phyloP scores from a whole-genome alignment of 2,113 vertebrate genomes.

The Atrichornis clamosus region DNA sequence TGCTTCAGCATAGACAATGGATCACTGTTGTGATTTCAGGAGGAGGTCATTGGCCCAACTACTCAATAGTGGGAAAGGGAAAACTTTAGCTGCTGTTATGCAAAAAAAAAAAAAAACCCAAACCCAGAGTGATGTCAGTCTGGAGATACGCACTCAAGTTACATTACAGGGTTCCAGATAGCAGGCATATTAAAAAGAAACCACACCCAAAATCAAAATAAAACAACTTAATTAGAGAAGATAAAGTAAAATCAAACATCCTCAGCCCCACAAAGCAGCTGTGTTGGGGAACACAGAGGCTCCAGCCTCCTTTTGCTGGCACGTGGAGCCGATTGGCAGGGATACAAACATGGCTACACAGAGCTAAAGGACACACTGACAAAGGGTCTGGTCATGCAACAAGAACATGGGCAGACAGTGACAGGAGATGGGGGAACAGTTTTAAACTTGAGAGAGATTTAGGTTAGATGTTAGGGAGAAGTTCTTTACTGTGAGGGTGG shows the following conservation, averaged over 20 bases:
- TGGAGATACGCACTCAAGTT: neutral
- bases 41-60: neutral
- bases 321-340: neutral
- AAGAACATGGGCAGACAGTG: neutral
- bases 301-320: neutral
- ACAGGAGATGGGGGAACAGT: neutral
- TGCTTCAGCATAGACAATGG: neutral
- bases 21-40: neutral
- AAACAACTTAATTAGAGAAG: neutral
- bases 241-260: neutral
- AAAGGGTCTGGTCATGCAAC: neutral
- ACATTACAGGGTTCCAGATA: neutral
- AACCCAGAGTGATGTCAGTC: neutral
- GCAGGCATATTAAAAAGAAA: neutral
- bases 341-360: neutral
- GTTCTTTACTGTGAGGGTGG: neutral
- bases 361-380: neutral
- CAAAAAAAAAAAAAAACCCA: neutral
- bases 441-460: neutral
- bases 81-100: neutral
- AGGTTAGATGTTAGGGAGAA: neutral
- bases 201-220: neutral
- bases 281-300: neutral
- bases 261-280: neutral
- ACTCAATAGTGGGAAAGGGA: neutral